Evolutionary conservation across 2,113 vertebrate genomes (phyloP).

Genomic region (Dicaeum eximium): DNA sequence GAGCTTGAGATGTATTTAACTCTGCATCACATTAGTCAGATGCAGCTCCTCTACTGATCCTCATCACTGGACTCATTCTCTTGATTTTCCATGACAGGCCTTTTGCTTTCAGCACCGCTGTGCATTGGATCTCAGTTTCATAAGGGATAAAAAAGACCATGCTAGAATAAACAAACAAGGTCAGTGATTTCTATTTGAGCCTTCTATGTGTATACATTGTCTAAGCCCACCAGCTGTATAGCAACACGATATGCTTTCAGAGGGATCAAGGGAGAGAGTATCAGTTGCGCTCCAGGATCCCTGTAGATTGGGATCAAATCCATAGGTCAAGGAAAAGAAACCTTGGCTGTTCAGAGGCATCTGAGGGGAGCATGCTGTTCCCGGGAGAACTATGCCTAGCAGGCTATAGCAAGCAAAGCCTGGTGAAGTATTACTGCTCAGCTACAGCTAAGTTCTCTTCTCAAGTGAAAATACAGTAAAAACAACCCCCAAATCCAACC

Average conservation of each 20-base stretch:
- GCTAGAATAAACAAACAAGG: background rate
- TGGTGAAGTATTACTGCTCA: background rate
- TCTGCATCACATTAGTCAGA: background rate
- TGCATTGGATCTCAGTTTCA: background rate
- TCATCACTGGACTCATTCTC: background rate
- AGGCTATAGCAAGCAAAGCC: background rate
- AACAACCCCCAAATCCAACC: background rate
- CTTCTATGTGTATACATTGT: background rate
- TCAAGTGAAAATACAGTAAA: background rate
- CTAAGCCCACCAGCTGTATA: background rate
- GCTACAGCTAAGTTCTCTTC: background rate
- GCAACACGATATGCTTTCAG: background rate
- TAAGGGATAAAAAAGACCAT: background rate
- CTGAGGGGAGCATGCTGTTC: background rate
- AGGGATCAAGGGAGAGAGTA: background rate
- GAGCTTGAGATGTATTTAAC: background rate
- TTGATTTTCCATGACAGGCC: background rate
- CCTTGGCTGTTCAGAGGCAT: background rate
- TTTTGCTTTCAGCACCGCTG: background rate
- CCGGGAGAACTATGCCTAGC: background rate
- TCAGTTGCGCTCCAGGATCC: background rate
- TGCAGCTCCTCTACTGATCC: background rate
- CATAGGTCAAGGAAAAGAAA: slow-evolving; percentile 20
- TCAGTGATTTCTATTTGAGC: background rate
- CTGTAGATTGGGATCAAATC: slow-evolving; percentile 8